phyloP scores from a whole-genome alignment of 2,113 vertebrate genomes.

The Oreochromis tanganicae region DNA sequence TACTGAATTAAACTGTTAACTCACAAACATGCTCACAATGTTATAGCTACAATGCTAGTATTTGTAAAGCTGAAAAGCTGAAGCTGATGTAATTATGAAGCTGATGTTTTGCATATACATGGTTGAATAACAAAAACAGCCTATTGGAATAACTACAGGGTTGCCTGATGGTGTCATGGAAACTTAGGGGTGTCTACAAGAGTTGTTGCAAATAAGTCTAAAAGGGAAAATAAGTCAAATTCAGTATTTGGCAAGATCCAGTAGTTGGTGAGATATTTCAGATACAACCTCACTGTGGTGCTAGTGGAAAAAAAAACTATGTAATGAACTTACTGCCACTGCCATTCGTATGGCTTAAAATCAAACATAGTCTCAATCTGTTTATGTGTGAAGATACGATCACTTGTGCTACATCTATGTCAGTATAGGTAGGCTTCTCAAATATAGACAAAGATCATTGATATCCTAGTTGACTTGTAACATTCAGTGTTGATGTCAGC shows the following conservation, averaged over 20 bases:
- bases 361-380: neutral
- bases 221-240: neutral
- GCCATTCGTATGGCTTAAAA: neutral
- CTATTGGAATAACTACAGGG: neutral
- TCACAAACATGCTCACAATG: neutral
- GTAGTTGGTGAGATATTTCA: neutral
- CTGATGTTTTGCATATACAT: neutral
- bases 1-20: neutral
- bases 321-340: neutral
- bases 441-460: neutral
- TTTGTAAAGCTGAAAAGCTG: neutral
- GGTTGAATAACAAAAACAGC: neutral
- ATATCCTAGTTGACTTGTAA: neutral
- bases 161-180: neutral
- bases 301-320: neutral
- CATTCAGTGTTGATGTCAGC: neutral
- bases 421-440: neutral
- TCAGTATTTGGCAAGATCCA: neutral
- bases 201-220: neutral
- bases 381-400: neutral
- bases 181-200: neutral
- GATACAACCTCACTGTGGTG: neutral
- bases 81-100: neutral
- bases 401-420: neutral
- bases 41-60: neutral